Base-by-base conservation (phyloP, 2,113 vertebrate genomes). In the Callocephalon fimbriatum region DNA sequence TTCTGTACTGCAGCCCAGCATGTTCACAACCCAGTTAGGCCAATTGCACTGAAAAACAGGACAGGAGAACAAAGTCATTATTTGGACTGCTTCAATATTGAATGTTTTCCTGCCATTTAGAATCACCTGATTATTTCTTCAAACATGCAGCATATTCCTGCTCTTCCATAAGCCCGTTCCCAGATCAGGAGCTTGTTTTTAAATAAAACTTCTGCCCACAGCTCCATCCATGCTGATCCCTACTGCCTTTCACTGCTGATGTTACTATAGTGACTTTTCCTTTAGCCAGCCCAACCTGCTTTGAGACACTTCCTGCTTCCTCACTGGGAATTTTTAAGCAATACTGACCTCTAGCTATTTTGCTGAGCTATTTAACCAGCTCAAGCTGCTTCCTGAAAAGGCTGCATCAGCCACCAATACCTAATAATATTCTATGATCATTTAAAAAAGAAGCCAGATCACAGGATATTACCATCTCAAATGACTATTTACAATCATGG, bases 281-380 rank as follows among this genome's bases (percentile, higher is more conserved):
- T 17, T 16, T 3, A 42, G 45, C 59, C 72, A 66, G 6, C 15
- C 31, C 26, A 12, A 5, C 38, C 31, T 31, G 26, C 45, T 67
- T 35, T 8, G 12, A 72, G 50, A 45, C 13, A 27, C 15, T 54
- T 87, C 56, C 84, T 53, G 50, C 91, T 77, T 73, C 76, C 54
- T 93, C 63, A 6, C 3, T 0, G 38, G 17, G 63, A 84, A 83
- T 67, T 56, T 40, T 88, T 76, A 70, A 53, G 76, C 95, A 86
- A 93, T 40, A 74, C 93, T 95, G 94, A 96, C 96, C 95, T 74
- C 94, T 94, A 95, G 97, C 89, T 88, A 50, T 16, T 47, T 65
- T 27, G 40, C 17, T 25, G 18, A 84, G 86, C 22, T 67, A 31
- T 42, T 79, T 21, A 45, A 47, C 18, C 56, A 80, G 29, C 37